Conservation (phyloP, 2,888 invertebrate species). For the Tipula vernalis region DNA sequence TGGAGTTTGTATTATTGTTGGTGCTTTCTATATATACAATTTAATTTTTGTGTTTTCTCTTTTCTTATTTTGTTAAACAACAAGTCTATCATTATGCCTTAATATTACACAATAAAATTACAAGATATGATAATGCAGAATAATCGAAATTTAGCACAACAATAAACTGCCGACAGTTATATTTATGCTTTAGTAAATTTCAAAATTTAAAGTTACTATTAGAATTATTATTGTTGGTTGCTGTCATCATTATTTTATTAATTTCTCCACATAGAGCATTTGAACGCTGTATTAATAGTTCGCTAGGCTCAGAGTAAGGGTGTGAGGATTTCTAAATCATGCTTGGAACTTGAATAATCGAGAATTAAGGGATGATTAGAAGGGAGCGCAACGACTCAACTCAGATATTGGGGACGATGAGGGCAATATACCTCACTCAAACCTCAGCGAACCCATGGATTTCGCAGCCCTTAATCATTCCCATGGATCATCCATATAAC, state of each 20-base stretch:
- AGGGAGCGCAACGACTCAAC: too few relatives aligned
- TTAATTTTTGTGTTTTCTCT: not conserved
- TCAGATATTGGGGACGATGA: too few relatives aligned
- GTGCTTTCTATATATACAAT: not conserved
- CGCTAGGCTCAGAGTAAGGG: too few relatives aligned
- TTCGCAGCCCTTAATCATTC: too few relatives aligned
- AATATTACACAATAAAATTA: not conserved
- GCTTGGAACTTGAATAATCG: too few relatives aligned
- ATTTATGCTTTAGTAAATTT: not conserved
- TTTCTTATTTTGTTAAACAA: not conserved
- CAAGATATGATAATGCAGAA: not conserved
- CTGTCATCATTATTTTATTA: not conserved
- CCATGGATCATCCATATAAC: too few relatives aligned
- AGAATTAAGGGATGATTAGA: too few relatives aligned
- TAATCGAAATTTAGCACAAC: not conserved
- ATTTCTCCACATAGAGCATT: too few relatives aligned
- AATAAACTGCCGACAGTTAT: not conserved
- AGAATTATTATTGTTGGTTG: not conserved
- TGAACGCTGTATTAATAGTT: too few relatives aligned
- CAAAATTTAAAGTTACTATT: not conserved
- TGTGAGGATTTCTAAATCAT: too few relatives aligned
- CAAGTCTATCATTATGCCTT: not conserved
- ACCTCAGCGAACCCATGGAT: too few relatives aligned
- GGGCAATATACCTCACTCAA: too few relatives aligned
- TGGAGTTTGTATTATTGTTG: not conserved